phyloP scores from a whole-genome alignment of 2,113 vertebrate genomes.

The Pelobates fuscus region DNA sequence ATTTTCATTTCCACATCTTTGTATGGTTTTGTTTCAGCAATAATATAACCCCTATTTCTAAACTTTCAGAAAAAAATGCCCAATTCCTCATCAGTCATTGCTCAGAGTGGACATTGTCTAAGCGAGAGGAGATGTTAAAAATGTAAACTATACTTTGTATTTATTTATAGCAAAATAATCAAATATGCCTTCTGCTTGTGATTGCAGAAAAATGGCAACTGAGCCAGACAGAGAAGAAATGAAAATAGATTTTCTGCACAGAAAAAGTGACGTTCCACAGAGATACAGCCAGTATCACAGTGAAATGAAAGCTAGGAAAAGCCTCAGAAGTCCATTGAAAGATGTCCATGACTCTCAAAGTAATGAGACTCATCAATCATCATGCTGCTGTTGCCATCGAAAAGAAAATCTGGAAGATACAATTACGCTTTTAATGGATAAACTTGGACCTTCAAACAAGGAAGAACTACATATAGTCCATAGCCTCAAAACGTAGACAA shows the following conservation, averaged over 20 bases:
- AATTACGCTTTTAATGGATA: not conserved
- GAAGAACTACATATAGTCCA: not conserved
- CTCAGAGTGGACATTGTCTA: too few relatives aligned
- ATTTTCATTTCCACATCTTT: too few relatives aligned
- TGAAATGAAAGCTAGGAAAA: not conserved
- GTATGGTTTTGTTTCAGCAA: too few relatives aligned
- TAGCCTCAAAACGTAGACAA: not conserved
- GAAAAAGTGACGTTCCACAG: not conserved
- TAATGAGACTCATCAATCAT: not conserved
- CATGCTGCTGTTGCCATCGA: not conserved
- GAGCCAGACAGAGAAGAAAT: not conserved
- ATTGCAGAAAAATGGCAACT: too few relatives aligned
- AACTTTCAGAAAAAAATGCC: too few relatives aligned
- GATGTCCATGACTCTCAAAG: not conserved
- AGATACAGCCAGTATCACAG: slow-evolving; percentile 10
- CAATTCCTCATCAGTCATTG: too few relatives aligned
- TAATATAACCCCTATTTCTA: too few relatives aligned
- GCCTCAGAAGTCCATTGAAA: not conserved
- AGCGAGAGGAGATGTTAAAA: too few relatives aligned
- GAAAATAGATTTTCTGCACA: not conserved
- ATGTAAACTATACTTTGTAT: too few relatives aligned
- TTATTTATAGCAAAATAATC: too few relatives aligned
- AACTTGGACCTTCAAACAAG: not conserved
- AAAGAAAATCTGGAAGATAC: not conserved
- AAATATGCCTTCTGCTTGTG: too few relatives aligned